Percentiles rank a stretch among this genome's conserved stretches.
phyloP scores from a whole-genome alignment of 2,888 invertebrate genomes.

The Chrysomela aeneicollis region DNA sequence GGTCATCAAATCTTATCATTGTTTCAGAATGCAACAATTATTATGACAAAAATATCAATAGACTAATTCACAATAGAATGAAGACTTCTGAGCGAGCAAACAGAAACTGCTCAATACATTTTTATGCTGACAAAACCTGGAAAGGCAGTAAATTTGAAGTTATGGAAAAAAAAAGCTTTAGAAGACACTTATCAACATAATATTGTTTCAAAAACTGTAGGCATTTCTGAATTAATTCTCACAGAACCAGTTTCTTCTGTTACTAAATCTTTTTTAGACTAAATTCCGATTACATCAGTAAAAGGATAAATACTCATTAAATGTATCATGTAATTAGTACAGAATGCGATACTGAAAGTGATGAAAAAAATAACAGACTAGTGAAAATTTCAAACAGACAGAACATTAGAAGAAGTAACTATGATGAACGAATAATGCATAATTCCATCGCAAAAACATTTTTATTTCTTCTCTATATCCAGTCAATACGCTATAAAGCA shows the following conservation, averaged over 20 bases:
- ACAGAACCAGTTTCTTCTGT: constrained; percentile 3
- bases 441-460: neutral
- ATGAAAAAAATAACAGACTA: neutral
- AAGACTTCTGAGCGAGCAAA: neutral
- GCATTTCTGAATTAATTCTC: neutral
- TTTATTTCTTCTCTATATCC: constrained; percentile 4
- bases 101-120: neutral
- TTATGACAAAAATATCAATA: neutral
- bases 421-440: no score
- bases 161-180: neutral
- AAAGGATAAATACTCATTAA: neutral
- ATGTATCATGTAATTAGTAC: neutral
- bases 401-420: neutral
- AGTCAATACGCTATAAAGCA: neutral
- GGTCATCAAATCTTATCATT: neutral
- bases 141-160: constrained; percentile 6
- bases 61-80: neutral
- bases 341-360: neutral
- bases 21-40: neutral
- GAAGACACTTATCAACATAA: constrained; percentile 1
- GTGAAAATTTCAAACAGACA: neutral
- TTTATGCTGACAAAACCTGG: neutral
- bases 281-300: neutral
- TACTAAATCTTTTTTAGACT: constrained; percentile 4
- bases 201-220: constrained; percentile 3